Evolutionary conservation across 2,113 vertebrate genomes (phyloP), one percentile per base, ranked within the genome.

Genomic region (Malurus elegans): DNA sequence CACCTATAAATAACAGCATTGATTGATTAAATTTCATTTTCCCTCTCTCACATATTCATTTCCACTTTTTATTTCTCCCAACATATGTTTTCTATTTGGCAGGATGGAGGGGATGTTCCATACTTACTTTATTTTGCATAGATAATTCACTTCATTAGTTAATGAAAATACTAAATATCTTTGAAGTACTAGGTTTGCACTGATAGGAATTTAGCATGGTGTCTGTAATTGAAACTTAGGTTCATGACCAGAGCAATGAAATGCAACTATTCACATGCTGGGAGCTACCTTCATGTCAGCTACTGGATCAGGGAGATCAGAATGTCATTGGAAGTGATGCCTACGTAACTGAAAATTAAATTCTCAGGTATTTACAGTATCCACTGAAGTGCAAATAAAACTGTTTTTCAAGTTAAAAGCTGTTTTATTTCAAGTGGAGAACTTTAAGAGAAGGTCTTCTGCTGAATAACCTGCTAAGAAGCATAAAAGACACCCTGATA

Each of bases 371-470:
- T 79, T 88, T 82, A 48, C 13, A 53, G 6, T 32, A 54, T 45
- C 31, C 50, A 83, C 31, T 65, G 34, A 90, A 62, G 12, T 73
- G 32, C 14, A 93, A 93, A 93, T 83, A 70, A 93, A 75, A 24
- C 18, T 69, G 14, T 13, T 38, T 85, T 76, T 2, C 28, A 82
- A 84, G 29, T 38, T 36, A 78, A 87, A 32, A 65, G 16, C 14
- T 75, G 26, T 3, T 87, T 88, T 71, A 31, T 79, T 96, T 86
- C 28, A 81, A 17, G 28, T 2, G 7, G 9, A 76, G 32, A 32
- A 56, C 34, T 90, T 57, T 18, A 17, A 16, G 14, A 20, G 7
- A 28, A n/a, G 9, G 18, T 81, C 15, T 81, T 75, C 31, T 67
- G 21, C 65, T 79, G 76, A 72, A 60, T 2, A 65, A 12, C 13